Conservation (phyloP, 2,888 invertebrate species). For the Agrochola macilenta region DNA sequence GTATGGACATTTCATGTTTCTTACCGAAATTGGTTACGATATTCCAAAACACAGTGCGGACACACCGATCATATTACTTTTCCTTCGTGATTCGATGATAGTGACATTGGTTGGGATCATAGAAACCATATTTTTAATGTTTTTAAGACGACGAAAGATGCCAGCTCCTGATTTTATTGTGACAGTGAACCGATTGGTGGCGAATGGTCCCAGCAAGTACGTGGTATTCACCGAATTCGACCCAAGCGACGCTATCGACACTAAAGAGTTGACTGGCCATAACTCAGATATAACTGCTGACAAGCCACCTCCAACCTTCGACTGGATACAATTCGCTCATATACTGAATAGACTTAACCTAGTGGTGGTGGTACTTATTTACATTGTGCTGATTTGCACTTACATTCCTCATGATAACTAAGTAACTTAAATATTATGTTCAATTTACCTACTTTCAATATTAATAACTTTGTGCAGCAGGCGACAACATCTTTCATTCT, state of each 20-base stretch:
- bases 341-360: constrained; percentile 82
- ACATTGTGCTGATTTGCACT: constrained; percentile 78
- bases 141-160: constrained; percentile 74
- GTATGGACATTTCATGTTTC: constrained; percentile 91
- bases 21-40: constrained; percentile 91
- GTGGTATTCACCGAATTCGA: constrained; percentile 87
- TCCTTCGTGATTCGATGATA: constrained; percentile 86
- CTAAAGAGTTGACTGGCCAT: constrained; percentile 75
- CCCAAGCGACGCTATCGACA: constrained; percentile 75
- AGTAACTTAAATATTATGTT: constrained; percentile 16
- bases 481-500: not conserved
- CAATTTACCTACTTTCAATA: not conserved
- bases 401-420: constrained; percentile 81
- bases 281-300: constrained; percentile 64
- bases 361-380: constrained; percentile 77
- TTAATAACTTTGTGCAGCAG: not conserved
- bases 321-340: constrained; percentile 85
- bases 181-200: constrained; percentile 76
- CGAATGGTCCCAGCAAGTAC: constrained; percentile 82
- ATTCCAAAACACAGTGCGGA: constrained; percentile 91
- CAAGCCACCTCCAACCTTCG: constrained; percentile 68
- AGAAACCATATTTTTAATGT: constrained; percentile 82
- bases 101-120: constrained; percentile 80
- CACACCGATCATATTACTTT: constrained; percentile 89
- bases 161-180: constrained; percentile 82